Evolutionary conservation across 1,140 invertebrate species (phyloP), one percentile per base, ranked within the genome.

Genomic region (Lasioglossum baleicum): DNA sequence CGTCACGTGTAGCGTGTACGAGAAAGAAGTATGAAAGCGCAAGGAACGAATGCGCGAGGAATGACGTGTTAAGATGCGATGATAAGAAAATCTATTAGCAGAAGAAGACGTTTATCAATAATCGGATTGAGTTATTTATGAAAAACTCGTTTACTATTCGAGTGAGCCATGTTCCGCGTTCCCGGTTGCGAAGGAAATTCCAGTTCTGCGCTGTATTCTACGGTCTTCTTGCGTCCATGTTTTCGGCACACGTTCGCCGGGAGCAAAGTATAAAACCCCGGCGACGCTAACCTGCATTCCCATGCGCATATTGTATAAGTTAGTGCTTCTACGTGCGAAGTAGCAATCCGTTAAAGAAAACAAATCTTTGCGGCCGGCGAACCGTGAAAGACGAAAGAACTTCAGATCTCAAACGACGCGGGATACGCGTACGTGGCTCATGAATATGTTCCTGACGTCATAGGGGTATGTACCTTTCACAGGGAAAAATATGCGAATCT

Each of bases 301-400:
- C 48, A 61, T 67, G 64, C n/a, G 72, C 72, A 63, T 68, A 53
- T 48, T 48, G 44, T 17, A 75, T 80, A 80, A 80, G 64, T 40
- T 68, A 75, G 2, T 63, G 72, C 44, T 42, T 61, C n/a, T 80
- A 75, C 78, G 78, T 74, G 78, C 67, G 64, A 75, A 44, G 31
- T 61, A 53, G 56, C 56, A 26, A 51, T 61, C 71, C 63, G 64
- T 80, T 75, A 63, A 67, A 44, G 51, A 42, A 80, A 63, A 68
- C 72, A 75, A 80, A 80, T 61, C 64, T 68, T 10, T 10, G 26
- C 31, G 6, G 61, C 42, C 40, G n/a, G 0, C 15, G 13, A 31
- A 2, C 10, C 35, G 15, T 6, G 26, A 17, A 31, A 40, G 35
- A 22, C 0, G 40, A n/a, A 31, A 35, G 40, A 31, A 31, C 61